phyloP scores from a whole-genome alignment of 2,113 vertebrate species.

The Macquaria australasica region DNA sequence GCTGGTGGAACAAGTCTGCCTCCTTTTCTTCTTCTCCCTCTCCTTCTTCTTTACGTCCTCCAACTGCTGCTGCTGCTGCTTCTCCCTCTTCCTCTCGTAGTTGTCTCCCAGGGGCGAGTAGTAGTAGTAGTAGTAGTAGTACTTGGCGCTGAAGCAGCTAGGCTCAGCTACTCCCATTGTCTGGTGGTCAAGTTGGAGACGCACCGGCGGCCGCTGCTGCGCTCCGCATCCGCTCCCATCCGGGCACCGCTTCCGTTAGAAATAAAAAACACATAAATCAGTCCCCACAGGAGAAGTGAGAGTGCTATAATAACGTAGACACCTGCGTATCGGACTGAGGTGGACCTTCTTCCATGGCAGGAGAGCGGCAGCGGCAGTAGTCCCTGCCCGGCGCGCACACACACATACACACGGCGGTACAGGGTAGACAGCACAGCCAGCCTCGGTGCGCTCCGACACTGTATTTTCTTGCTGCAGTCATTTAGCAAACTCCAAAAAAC shows the following conservation, averaged over 20 bases:
- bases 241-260: constrained; percentile 56
- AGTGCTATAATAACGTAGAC: constrained; percentile 15
- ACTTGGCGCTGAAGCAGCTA: constrained; percentile 87
- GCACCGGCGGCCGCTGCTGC: constrained; percentile 72
- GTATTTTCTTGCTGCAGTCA: constrained; percentile 97
- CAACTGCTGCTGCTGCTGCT: constrained; percentile 30
- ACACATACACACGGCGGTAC: neutral
- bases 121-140: constrained; percentile 68
- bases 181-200: constrained; percentile 84
- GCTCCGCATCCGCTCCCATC: constrained; percentile 65
- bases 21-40: constrained; percentile 60
- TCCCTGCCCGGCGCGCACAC: constrained; percentile 27
- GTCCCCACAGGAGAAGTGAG: constrained; percentile 64
- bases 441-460: constrained; percentile 79
- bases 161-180: constrained; percentile 93
- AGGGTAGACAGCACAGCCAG: constrained; percentile 63
- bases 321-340: constrained; percentile 16
- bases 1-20: constrained; percentile 79
- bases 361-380: constrained; percentile 21
- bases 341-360: constrained; percentile 78
- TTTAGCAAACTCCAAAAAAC: constrained; percentile 94
- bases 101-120: constrained; percentile 86
- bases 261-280: neutral
- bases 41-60: constrained; percentile 65
- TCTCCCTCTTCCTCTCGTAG: constrained; percentile 63